A percentile compares a stretch with the other conserved stretches of the same genome.
These are phyloP conservation scores for Caenorhabditis sinica DNA, from an alignment of 2,888 invertebrate genomes.

Conservation along the genomic window DNA sequence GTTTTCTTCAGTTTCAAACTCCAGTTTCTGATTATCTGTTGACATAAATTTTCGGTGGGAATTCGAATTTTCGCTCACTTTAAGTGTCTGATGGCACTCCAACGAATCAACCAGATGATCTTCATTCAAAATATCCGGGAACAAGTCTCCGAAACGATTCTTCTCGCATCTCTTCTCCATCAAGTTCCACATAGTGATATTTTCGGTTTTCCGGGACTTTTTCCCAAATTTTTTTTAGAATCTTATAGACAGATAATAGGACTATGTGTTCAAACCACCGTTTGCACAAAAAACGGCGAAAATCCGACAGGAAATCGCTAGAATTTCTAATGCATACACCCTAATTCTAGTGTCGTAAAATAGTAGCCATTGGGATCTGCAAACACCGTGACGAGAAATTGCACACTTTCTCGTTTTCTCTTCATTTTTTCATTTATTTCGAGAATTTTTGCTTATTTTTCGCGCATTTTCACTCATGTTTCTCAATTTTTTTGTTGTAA, in stretches of 20 bases:
- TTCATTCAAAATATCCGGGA: conserved; percentile 52
- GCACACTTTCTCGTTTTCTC: not conserved
- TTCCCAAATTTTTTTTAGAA: not conserved
- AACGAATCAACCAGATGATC: conserved; percentile 45
- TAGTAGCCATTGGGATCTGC: not conserved
- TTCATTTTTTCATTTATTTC: not conserved
- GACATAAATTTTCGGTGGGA: not conserved
- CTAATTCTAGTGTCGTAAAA: not conserved
- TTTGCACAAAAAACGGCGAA: not conserved
- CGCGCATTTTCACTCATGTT: not conserved
- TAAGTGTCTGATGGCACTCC: conserved; percentile 32
- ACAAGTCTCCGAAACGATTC: not conserved
- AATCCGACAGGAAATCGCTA: not conserved
- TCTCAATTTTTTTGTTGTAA: not conserved
- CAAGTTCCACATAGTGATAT: conserved; percentile 14
- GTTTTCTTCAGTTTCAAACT: too few species aligned
- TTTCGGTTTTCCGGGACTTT: not conserved
- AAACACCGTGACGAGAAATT: not conserved
- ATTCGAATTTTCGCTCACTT: conserved; percentile 8
- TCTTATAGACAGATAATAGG: not conserved
- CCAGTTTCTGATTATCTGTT: too few species aligned
- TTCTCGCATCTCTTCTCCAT: conserved; percentile 32
- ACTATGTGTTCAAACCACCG: not conserved
- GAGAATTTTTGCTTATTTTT: not conserved
- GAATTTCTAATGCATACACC: not conserved